Conservation (phyloP, 2,797 vertebrate species). For the Channallabes apus region DNA sequence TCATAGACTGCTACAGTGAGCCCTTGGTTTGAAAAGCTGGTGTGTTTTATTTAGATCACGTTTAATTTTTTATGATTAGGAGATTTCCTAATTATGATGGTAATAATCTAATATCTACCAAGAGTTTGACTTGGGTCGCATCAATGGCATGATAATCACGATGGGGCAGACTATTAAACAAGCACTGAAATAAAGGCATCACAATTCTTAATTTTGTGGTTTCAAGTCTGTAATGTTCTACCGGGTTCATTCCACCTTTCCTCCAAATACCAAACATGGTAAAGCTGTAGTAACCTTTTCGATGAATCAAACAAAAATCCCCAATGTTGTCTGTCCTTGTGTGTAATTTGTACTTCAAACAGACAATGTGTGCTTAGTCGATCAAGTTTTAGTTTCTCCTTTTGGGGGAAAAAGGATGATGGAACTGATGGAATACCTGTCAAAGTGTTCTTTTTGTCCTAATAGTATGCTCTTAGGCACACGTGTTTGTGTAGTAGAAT, state of each 20-base stretch:
- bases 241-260: neutral
- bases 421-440: too few species aligned
- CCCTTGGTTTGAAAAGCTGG: neutral
- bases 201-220: neutral
- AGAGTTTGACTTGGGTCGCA: neutral
- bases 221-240: neutral
- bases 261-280: neutral
- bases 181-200: neutral
- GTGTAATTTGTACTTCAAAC: neutral
- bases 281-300: neutral
- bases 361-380: neutral
- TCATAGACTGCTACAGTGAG: neutral
- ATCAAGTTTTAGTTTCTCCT: neutral
- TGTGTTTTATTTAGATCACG: neutral
- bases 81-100: neutral
- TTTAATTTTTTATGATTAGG: neutral
- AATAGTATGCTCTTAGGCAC: neutral
- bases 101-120: neutral
- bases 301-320: neutral
- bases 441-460: too few species aligned
- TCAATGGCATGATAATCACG: neutral
- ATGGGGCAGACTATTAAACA: neutral
- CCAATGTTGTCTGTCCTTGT: neutral
- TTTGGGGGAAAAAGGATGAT: neutral
- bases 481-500: neutral